Evolutionary conservation across 2,888 invertebrate genomes (phyloP).

Genomic region (Prenolepis imparis): DNA sequence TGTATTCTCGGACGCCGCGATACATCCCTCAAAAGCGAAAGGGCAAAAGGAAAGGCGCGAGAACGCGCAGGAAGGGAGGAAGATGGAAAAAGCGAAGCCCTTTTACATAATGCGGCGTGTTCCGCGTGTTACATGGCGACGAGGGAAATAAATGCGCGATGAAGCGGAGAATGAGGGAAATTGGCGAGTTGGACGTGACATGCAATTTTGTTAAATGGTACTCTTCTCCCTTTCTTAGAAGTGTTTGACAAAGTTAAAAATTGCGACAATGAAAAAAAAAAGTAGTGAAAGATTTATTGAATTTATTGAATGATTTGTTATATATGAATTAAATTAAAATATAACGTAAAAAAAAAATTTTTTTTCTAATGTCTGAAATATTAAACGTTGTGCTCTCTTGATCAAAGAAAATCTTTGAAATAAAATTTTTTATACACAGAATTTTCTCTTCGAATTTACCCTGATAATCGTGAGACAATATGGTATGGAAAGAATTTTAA

Average conservation of each 20-base stretch:
- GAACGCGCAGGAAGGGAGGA: conserved; percentile 3
- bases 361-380: neutral
- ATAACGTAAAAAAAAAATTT: neutral
- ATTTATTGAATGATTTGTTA: neutral
- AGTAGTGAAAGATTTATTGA: neutral
- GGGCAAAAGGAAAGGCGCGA: conserved; percentile 56
- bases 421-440: conserved; percentile 1
- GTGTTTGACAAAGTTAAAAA: conserved; percentile 9
- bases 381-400: neutral
- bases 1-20: conserved; percentile 41
- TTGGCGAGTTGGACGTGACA: conserved; percentile 20
- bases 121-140: conserved; percentile 32
- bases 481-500: too few species aligned
- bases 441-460: too few species aligned
- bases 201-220: conserved; percentile 18
- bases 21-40: conserved; percentile 65
- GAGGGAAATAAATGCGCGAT: conserved; percentile 47
- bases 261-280: neutral
- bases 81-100: conserved; percentile 1
- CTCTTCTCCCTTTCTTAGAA: neutral
- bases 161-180: conserved; percentile 35
- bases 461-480: too few species aligned
- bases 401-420: neutral
- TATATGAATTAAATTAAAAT: neutral
- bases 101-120: conserved; percentile 52